Percentiles rank a stretch among this genome's conserved stretches.
Conservation (phyloP, 64 coral and sea anemone species). For the Dendronephthya gigantea region DNA sequence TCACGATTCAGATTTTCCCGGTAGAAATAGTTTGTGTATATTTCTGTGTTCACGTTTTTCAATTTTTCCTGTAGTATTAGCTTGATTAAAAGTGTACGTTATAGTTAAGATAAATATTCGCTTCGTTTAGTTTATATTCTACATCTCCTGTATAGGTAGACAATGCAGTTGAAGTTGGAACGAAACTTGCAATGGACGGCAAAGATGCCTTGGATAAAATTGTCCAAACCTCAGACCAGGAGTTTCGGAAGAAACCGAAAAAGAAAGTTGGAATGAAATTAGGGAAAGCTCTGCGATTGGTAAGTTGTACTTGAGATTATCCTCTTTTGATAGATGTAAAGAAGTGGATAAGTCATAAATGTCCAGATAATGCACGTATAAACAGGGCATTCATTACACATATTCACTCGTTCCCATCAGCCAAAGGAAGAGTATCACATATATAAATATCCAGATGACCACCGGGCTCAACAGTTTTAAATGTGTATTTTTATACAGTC, state of each 20-base stretch:
- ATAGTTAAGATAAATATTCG: background rate
- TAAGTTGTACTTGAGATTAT: too few relatives aligned
- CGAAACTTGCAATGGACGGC: background rate
- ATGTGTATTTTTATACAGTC: background rate
- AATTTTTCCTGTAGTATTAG: too few relatives aligned
- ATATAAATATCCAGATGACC: background rate
- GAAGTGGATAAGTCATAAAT: too few relatives aligned
- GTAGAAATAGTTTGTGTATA: too few relatives aligned
- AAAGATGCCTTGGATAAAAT: background rate
- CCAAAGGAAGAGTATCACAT: too few relatives aligned
- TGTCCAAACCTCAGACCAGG: background rate
- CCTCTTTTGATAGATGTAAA: too few relatives aligned
- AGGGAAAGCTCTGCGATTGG: background rate
- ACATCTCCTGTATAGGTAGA: background rate
- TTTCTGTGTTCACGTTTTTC: too few relatives aligned
- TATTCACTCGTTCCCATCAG: too few relatives aligned
- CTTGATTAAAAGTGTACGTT: too few relatives aligned
- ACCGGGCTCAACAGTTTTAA: background rate
- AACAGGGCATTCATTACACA: too few relatives aligned
- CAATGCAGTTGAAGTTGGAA: background rate
- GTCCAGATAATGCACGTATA: too few relatives aligned
- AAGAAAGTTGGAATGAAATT: constrained; percentile 1
- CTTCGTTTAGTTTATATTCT: background rate
- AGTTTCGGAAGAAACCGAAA: background rate
- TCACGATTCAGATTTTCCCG: too few relatives aligned